Evolutionary conservation across 1,140 invertebrate species (phyloP), one percentile per base, ranked within the genome.

Genomic region (Lepidurus couesii): DNA sequence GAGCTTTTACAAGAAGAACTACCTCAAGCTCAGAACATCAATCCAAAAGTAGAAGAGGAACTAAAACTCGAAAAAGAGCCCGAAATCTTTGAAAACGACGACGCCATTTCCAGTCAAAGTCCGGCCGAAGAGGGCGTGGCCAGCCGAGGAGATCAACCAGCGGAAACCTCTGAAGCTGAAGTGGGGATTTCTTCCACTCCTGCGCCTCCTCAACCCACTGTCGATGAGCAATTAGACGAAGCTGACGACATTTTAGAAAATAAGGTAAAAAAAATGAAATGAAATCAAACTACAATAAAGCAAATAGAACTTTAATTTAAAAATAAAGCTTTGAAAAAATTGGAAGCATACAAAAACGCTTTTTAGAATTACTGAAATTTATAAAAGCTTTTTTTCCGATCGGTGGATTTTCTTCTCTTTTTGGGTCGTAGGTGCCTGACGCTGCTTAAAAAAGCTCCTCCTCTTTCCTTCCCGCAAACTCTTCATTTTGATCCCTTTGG

Each of bases 41-140:
- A 34, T 34, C 90, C 88, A 24, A 91, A 90, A 86, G 92, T 92
- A 83, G 91, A 84, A 73, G 84, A 84, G 47, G 84, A 85, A 43
- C 86, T 87, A 53, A 86, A 88, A 77, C 80, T 80, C 43, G 80
- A 81, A 0, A 80, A 80, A 3, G 81, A 81, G 21, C 86, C 82
- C 76, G 79, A 83, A 34, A 21, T 78, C 21, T 13, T 26, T n/a
- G 77, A 80, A 53, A 73, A 81, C 0, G 84, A 86, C 79, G 82
- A 85, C 75, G 84, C 84, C 21, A 83, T 83, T 65, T 81, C 83
- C 7, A 84, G 84, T 43, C 84, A 85, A 76, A 84, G 85, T 77
- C 83, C 83, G 24, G 85, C 85, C 4, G 83, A 82, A 75, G 81
- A 84, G 76, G 80, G 83, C 34, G 34, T 34, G 34, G 34, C 34